These are phyloP conservation scores for Epiblema foenella DNA, from an alignment of 2,888 invertebrate species.

Conservation along the genomic window DNA sequence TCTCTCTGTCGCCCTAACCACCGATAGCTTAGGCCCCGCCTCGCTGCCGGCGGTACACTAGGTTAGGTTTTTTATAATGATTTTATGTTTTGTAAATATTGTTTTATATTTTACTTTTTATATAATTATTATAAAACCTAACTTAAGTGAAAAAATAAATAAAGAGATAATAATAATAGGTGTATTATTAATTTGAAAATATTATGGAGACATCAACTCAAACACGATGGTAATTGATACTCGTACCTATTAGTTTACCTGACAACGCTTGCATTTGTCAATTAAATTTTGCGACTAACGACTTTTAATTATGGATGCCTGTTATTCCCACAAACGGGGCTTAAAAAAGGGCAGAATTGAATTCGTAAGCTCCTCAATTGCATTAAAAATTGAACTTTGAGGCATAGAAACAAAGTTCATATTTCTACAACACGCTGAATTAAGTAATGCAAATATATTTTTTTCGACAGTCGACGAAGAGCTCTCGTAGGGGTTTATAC, in stretches of 20 bases:
- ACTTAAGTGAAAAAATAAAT: too few relatives aligned
- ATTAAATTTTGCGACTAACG: constrained; percentile 4
- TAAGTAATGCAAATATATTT: neutral
- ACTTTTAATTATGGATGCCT: neutral
- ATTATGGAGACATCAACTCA: too few relatives aligned
- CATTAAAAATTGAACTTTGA: neutral
- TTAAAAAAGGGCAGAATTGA: neutral
- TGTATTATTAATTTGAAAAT: too few relatives aligned
- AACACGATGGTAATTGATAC: too few relatives aligned
- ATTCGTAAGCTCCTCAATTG: neutral
- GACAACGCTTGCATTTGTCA: neutral
- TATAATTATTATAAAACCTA: too few relatives aligned
- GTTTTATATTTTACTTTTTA: too few relatives aligned
- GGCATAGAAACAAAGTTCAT: neutral
- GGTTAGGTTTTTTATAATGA: too few relatives aligned
- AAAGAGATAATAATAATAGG: too few relatives aligned
- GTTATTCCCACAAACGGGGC: constrained; percentile 6
- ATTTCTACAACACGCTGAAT: neutral
- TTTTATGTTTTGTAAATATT: too few relatives aligned
- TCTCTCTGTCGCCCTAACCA: too few relatives aligned
- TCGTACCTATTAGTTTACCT: neutral
- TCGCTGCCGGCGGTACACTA: too few relatives aligned
- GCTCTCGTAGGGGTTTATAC: constrained; percentile 8
- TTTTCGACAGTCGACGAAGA: constrained; percentile 4
- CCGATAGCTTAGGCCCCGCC: too few relatives aligned